Percentiles rank a stretch among this genome's conserved stretches.
Conservation (phyloP, 2,888 invertebrate species). For the Dicyrtoma fusca region DNA sequence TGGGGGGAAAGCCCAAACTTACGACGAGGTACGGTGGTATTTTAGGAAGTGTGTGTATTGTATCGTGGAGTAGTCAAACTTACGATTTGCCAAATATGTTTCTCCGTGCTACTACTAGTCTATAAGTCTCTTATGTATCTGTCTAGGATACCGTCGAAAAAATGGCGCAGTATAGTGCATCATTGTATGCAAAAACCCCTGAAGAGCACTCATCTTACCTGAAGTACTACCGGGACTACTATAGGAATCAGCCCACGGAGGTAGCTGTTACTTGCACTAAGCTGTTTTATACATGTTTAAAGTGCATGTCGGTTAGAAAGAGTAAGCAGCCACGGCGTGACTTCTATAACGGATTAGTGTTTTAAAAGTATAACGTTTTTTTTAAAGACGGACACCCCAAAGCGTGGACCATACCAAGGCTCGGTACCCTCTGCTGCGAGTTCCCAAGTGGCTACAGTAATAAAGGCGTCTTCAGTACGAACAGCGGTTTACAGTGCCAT, state of each 20-base stretch:
- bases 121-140: background rate
- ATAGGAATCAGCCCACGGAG: slow-evolving; percentile 61
- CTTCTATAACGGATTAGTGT: too few relatives aligned
- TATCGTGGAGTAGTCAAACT: background rate
- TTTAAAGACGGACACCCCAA: slow-evolving; percentile 15
- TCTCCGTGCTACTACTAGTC: background rate
- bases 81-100: background rate
- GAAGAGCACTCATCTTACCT: slow-evolving; percentile 72
- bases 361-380: too few relatives aligned
- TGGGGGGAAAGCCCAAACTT: slow-evolving; percentile 9
- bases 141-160: slow-evolving; percentile 70
- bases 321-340: too few relatives aligned
- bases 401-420: slow-evolving; percentile 22
- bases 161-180: slow-evolving; percentile 76
- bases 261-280: slow-evolving; percentile 20
- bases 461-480: slow-evolving; percentile 54
- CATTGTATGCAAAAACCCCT: slow-evolving; percentile 72
- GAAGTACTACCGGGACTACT: slow-evolving; percentile 75
- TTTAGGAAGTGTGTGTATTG: background rate
- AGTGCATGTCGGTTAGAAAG: too few relatives aligned
- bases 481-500: slow-evolving; percentile 56
- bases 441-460: slow-evolving; percentile 25
- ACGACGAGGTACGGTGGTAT: slow-evolving; percentile 17
- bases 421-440: slow-evolving; percentile 3
- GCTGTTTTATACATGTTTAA: too few relatives aligned